Evolutionary conservation across 2,797 vertebrate species (phyloP).

Genomic region (Lacerta agilis): DNA sequence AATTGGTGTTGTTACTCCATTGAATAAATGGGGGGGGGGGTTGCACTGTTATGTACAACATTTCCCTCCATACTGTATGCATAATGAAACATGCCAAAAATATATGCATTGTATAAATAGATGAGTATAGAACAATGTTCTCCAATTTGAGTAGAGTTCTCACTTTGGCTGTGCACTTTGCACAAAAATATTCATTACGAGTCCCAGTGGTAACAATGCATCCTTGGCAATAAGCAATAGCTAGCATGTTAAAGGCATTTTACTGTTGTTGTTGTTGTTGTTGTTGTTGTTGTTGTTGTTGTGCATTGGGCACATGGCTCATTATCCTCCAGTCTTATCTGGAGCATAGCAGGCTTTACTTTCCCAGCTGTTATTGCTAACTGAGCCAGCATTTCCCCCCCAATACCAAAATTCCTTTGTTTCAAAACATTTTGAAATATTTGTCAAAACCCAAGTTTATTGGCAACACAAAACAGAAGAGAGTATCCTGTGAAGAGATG

Average conservation of each 20-base stretch:
- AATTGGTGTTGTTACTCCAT: constrained; percentile 20
- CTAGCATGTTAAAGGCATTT: constrained; percentile 30
- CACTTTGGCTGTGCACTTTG: not conserved
- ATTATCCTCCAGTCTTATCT: constrained; percentile 36
- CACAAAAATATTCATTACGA: constrained; percentile 15
- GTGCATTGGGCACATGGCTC: constrained; percentile 4
- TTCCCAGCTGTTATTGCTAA: not conserved
- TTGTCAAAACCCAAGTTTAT: constrained; percentile 33
- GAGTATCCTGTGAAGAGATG: not conserved
- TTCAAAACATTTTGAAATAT: constrained; percentile 2
- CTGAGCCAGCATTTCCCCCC: constrained; percentile 16
- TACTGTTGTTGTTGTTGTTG: not conserved
- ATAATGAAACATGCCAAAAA: constrained; percentile 27
- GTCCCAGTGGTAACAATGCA: not conserved
- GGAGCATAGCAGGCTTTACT: constrained; percentile 26
- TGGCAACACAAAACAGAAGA: constrained; percentile 16
- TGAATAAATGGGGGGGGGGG: constrained; percentile 46
- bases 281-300: constrained; percentile 10
- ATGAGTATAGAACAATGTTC: not conserved
- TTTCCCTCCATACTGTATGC: constrained; percentile 9
- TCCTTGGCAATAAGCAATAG: constrained; percentile 7
- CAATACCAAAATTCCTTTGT: constrained; percentile 27
- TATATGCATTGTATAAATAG: constrained; percentile 34
- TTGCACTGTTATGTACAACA: constrained; percentile 33
- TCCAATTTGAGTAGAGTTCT: not conserved